A percentile compares a stretch with the other conserved stretches of the same genome.
Evolutionary conservation across 2,888 invertebrate genomes (phyloP).

Genomic region (Aporophyla nigra): DNA sequence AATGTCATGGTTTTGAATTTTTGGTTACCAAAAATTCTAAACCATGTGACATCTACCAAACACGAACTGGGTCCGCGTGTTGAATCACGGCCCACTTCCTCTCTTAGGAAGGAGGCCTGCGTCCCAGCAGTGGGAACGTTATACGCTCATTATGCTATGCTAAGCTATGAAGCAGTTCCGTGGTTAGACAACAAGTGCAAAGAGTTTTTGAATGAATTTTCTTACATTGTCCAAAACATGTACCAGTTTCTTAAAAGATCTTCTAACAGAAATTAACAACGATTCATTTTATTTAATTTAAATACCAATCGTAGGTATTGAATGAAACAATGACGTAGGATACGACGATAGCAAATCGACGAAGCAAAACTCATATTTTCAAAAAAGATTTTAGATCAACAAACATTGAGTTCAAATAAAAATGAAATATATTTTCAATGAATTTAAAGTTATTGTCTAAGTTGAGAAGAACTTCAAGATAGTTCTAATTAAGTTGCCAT

Average conservation of each 20-base stretch:
- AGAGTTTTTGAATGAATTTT: too few species aligned
- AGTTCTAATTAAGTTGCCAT: conserved; percentile 35
- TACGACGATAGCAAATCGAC: background rate
- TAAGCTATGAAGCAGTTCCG: too few species aligned
- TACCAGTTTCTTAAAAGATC: background rate
- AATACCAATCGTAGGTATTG: background rate
- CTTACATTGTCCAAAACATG: background rate
- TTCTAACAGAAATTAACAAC: background rate
- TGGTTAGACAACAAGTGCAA: too few species aligned
- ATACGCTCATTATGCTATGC: too few species aligned
- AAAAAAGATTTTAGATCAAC: background rate
- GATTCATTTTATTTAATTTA: background rate
- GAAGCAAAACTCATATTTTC: background rate
- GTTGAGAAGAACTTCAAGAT: conserved; percentile 25
- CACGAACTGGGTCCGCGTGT: too few species aligned
- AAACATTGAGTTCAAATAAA: background rate
- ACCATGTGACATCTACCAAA: too few species aligned
- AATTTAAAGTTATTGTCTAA: conserved; percentile 12
- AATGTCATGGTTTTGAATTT: too few species aligned
- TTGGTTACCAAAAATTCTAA: too few species aligned
- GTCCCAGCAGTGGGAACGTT: too few species aligned
- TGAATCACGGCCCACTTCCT: too few species aligned
- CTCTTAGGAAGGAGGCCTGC: too few species aligned
- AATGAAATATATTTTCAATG: background rate
- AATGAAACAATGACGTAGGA: background rate